Percentiles rank a stretch among this genome's conserved stretches.
phyloP scores from a whole-genome alignment of 2,888 invertebrate genomes.

The Drosophila helvetica region DNA sequence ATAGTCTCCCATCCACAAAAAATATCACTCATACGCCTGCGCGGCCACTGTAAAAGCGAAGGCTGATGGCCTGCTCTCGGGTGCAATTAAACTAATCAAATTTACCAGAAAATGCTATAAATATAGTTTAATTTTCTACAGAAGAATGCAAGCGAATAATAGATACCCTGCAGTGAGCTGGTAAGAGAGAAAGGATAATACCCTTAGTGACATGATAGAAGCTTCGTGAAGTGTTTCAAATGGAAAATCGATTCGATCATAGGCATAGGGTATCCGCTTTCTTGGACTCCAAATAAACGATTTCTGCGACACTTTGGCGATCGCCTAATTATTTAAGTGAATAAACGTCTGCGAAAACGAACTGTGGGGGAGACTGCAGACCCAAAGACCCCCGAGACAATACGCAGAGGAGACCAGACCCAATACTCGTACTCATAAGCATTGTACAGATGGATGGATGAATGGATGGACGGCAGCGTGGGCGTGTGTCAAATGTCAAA shows the following conservation, averaged over 20 bases:
- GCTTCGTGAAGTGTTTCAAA: neutral
- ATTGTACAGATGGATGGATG: neutral
- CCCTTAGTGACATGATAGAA: too few relatives aligned
- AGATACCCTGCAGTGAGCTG: constrained; percentile 4
- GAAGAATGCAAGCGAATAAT: neutral
- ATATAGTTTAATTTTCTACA: neutral
- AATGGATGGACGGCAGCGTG: constrained; percentile 33
- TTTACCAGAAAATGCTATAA: constrained; percentile 42
- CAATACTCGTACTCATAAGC: neutral
- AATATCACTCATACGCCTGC: constrained; percentile 52
- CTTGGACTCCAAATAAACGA: constrained; percentile 5
- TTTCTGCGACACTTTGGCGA: constrained; percentile 29
- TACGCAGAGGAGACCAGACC: constrained; percentile 33
- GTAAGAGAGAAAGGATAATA: too few relatives aligned
- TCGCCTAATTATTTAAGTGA: constrained; percentile 66
- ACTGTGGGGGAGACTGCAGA: constrained; percentile 48
- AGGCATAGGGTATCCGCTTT: constrained; percentile 1
- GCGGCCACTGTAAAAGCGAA: constrained; percentile 22
- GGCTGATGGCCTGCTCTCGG: constrained; percentile 13
- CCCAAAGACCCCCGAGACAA: neutral
- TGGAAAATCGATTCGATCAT: neutral
- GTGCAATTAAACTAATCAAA: constrained; percentile 60
- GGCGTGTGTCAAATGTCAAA: constrained; percentile 76
- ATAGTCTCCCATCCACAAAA: constrained; percentile 13
- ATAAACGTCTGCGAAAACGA: constrained; percentile 71